Evolutionary conservation across 2,113 vertebrate species (phyloP).

Genomic region (Misgurnus mizolepis): DNA sequence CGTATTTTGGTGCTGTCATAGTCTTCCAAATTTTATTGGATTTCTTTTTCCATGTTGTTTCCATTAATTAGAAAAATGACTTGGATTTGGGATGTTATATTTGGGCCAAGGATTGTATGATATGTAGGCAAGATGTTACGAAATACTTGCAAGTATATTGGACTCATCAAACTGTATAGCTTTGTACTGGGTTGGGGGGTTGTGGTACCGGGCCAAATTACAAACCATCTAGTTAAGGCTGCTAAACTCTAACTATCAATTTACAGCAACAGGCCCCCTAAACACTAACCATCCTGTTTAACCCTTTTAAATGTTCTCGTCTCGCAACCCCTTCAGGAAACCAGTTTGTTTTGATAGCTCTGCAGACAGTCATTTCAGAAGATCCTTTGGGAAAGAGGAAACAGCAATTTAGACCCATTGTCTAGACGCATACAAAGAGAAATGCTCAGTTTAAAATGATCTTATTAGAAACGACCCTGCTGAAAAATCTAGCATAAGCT

Average conservation of each 20-base stretch:
- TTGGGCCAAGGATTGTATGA: background rate
- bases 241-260: slow-evolving; percentile 51
- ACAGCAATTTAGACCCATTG: slow-evolving; percentile 54
- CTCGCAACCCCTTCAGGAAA: slow-evolving; percentile 47
- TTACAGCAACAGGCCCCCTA: slow-evolving; percentile 47
- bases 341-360: slow-evolving; percentile 50
- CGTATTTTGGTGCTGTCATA: background rate
- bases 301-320: slow-evolving; percentile 53
- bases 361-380: slow-evolving; percentile 52
- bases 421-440: slow-evolving; percentile 48
- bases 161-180: background rate
- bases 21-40: background rate
- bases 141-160: background rate
- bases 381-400: slow-evolving; percentile 53
- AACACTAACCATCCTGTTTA: slow-evolving; percentile 47
- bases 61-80: background rate
- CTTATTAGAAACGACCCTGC: background rate
- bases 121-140: background rate
- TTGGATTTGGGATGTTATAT: background rate
- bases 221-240: slow-evolving; percentile 49
- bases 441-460: slow-evolving; percentile 10
- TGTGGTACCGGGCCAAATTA: slow-evolving; percentile 48
- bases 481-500: background rate
- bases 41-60: background rate
- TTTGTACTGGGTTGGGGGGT: slow-evolving; percentile 20